Evolutionary conservation across 2,888 invertebrate species (phyloP).

Genomic region (Candidula unifasciata): DNA sequence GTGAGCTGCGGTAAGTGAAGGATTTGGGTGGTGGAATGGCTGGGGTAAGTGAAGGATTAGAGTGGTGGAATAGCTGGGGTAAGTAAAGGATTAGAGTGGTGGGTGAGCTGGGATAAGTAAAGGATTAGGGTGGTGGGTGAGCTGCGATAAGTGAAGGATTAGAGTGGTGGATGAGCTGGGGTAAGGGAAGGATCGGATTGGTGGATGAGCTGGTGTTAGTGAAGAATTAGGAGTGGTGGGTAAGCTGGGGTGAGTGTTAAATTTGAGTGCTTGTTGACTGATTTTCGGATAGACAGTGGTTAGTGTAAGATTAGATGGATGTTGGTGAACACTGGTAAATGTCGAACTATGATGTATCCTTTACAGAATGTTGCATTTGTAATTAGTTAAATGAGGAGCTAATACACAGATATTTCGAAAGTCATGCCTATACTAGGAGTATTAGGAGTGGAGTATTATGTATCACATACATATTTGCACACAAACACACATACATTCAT

Average conservation of each 20-base stretch:
- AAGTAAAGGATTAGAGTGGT: not conserved
- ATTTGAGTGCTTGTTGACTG: not conserved
- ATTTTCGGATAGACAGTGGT: too few species aligned
- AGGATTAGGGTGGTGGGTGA: not conserved
- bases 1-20: slow-evolving; percentile 89
- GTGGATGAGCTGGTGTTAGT: not conserved
- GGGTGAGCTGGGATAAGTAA: not conserved
- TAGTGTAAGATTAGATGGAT: too few species aligned
- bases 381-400: too few species aligned
- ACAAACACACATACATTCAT: too few species aligned
- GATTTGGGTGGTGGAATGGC: not conserved
- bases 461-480: too few species aligned
- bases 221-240: slow-evolving; percentile 94
- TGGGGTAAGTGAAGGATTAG: not conserved
- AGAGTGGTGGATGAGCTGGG: slow-evolving; percentile 96
- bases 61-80: not conserved
- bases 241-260: slow-evolving; percentile 87
- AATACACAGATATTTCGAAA: too few species aligned
- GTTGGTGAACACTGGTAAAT: too few species aligned
- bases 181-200: slow-evolving; percentile 79
- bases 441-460: too few species aligned
- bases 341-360: too few species aligned
- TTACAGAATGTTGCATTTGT: too few species aligned
- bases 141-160: slow-evolving; percentile 82
- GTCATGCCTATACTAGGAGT: too few species aligned